Conservation (phyloP, 2,888 invertebrate species). For the Spisula solida region DNA sequence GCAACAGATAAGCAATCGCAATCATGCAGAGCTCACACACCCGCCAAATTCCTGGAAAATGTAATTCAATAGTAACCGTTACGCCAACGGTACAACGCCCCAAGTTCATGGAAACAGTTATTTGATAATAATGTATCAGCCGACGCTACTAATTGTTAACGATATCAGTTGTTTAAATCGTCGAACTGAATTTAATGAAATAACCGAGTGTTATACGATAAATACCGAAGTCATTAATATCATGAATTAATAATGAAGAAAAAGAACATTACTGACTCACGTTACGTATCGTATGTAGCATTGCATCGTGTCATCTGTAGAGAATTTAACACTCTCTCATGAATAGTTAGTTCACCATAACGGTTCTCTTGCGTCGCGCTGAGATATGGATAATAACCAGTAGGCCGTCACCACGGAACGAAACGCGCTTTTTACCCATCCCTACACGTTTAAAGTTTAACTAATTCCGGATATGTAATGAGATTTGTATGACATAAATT, state of each 20-base stretch:
- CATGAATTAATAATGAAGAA: not conserved
- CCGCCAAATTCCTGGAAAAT: no score
- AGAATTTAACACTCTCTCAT: not conserved
- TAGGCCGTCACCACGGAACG: not conserved
- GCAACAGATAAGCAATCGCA: no score
- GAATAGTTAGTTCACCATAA: not conserved
- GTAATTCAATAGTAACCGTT: no score
- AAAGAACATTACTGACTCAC: not conserved
- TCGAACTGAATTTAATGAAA: conserved; percentile 4
- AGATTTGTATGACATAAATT: conserved; percentile 20
- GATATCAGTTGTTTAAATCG: no score
- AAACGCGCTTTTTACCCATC: conserved; percentile 6
- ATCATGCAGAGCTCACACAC: no score
- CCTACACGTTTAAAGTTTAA: conserved; percentile 3
- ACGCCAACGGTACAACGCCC: no score
- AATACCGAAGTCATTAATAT: not conserved
- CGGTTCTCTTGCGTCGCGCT: not conserved
- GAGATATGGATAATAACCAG: not conserved
- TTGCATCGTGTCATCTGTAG: not conserved
- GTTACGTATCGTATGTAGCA: not conserved
- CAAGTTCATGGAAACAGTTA: no score
- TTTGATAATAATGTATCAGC: no score
- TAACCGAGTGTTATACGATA: not conserved
- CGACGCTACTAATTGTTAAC: no score
- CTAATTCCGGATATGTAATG: not conserved